Base-by-base conservation (phyloP, 2,797 vertebrate genomes). In the Enteromius paludinosus region DNA sequence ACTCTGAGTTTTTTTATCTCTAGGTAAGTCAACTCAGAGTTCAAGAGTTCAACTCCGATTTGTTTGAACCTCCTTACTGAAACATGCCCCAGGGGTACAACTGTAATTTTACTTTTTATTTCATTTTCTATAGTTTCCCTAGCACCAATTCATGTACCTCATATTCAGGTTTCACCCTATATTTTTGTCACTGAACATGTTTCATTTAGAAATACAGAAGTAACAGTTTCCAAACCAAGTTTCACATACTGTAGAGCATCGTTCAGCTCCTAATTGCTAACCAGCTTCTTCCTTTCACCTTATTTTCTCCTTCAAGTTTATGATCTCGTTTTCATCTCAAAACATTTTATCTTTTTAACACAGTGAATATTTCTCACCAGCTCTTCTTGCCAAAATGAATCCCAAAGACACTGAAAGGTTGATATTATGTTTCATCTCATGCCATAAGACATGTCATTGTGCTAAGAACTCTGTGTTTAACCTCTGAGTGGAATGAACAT, bases 381-480 rank as follows among this genome's bases (percentile, higher is more conserved):
- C 49, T 69, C 18, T 59, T 25, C 52, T 52, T 38, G 5, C 8
- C 78, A 61, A 61, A 71, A 62, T 35, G 0, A 59, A 80, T 59
- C 4, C 38, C 0, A 0, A 59, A 45, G 23, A 23, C 14, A 62
- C 7, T 8, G 54, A 47, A 80, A 70, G 52, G 49, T 70, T 70
- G 70, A 70, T 23, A 45, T 43, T 52, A 15, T 56, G 49, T 79
- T 79, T 69, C 25, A 70, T 80, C 38, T 59, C 11, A n/a, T 61
- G 38, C 25, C 68, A 71, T 38, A 68, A 10, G 4, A 14, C 30
- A 7, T 14, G 52, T 6, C 38, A 10, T 11, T 45, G 23, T 0
- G 0, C 52, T 18, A 14, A 61, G 52, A 43, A 11, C 64, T 41
- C 17, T 1, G 15, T 43, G 65, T 33, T 59, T 56, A 41, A 66